Percentiles rank a stretch among this genome's conserved stretches.
Conservation (phyloP, 2,797 vertebrate genomes). For the Sebastes flavidus region DNA sequence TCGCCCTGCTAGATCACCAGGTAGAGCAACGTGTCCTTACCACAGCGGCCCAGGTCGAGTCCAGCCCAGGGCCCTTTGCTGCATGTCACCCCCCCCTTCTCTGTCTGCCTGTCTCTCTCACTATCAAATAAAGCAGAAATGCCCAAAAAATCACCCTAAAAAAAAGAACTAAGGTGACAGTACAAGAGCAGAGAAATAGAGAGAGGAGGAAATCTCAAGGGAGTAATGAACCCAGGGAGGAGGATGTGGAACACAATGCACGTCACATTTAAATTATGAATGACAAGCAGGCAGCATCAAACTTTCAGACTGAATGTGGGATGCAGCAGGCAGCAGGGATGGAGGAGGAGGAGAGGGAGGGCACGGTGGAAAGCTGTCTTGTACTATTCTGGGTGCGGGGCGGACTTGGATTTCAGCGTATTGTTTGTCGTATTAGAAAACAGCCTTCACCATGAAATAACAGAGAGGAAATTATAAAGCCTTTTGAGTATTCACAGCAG, state of each 20-base stretch:
- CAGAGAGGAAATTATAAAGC: conserved; percentile 30
- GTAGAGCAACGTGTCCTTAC: too few species aligned
- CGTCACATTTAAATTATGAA: conserved; percentile 61
- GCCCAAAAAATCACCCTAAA: too few species aligned
- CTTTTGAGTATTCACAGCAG: conserved; percentile 14
- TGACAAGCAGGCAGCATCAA: conserved; percentile 50
- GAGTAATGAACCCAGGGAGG: neutral
- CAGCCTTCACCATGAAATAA: conserved; percentile 9
- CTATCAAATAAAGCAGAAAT: too few species aligned
- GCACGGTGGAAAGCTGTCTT: neutral
- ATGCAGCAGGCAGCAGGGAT: conserved; percentile 10
- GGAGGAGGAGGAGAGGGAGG: neutral
- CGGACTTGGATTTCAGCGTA: neutral
- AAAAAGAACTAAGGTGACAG: neutral
- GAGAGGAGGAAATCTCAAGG: neutral
- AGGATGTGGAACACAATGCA: conserved; percentile 19
- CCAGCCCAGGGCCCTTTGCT: too few species aligned
- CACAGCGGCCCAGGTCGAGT: too few species aligned
- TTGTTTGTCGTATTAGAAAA: conserved; percentile 28
- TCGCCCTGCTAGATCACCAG: too few species aligned
- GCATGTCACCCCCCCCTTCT: too few species aligned
- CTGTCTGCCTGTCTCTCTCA: too few species aligned
- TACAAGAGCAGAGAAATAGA: neutral
- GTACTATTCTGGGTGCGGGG: conserved; percentile 7
- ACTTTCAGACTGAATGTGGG: conserved; percentile 56